Conservation (phyloP, 2,797 vertebrate genomes). For the Numenius phaeopus region DNA sequence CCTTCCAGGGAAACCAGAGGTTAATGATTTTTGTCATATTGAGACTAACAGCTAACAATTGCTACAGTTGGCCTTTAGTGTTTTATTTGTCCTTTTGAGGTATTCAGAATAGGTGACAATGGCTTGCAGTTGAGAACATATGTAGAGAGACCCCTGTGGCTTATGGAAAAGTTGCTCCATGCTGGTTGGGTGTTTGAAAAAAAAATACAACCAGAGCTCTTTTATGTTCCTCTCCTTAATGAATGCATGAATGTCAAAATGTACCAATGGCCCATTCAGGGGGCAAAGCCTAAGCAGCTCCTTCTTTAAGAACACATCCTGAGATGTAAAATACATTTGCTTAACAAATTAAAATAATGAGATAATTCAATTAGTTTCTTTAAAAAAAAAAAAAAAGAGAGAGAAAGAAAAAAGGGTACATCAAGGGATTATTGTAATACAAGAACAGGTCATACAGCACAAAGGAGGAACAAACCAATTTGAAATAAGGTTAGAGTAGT, state of each 20-base stretch:
- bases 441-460: conserved; percentile 88
- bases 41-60: conserved; percentile 96
- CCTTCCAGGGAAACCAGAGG: conserved; percentile 85
- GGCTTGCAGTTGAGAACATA: conserved; percentile 99
- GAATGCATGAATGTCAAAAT: conserved; percentile 98
- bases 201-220: conserved; percentile 93
- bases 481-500: conserved; percentile 87
- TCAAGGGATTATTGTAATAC: conserved; percentile 95
- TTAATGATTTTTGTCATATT: conserved; percentile 94
- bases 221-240: conserved; percentile 93
- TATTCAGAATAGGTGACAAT: conserved; percentile 98
- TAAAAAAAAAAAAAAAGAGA: conserved; percentile 43
- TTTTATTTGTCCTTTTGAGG: conserved; percentile 93
- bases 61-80: conserved; percentile 96
- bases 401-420: conserved; percentile 84
- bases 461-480: conserved; percentile 91
- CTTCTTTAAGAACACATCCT: conserved; percentile 94
- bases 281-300: conserved; percentile 93
- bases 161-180: conserved; percentile 91
- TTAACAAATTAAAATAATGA: conserved; percentile 99
- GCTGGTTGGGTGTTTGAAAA: conserved; percentile 92
- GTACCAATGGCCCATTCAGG: conserved; percentile 95
- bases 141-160: conserved; percentile 97
- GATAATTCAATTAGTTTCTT: conserved; percentile 99
- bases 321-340: conserved; percentile 98